Evolutionary conservation across 2,888 invertebrate genomes (phyloP).

Genomic region (Cremastinae sp.): DNA sequence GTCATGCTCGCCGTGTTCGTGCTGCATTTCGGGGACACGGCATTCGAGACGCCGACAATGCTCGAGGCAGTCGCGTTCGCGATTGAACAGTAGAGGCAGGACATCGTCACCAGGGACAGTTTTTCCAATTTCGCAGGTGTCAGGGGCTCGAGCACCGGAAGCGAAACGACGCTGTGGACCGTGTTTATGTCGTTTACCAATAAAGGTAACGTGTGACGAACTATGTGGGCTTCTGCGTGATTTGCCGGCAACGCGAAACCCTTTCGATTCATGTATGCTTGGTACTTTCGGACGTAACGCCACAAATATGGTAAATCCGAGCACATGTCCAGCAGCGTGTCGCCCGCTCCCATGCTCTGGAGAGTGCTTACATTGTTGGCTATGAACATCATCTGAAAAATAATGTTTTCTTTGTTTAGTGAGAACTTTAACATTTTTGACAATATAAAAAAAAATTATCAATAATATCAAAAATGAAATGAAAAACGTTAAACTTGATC

Average conservation of each 20-base stretch:
- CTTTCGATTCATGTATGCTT: conserved; percentile 85
- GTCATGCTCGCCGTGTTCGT: conserved; percentile 72
- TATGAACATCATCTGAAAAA: conserved; percentile 87
- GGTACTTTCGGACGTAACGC: conserved; percentile 84
- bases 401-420: too few relatives aligned
- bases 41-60: conserved; percentile 82
- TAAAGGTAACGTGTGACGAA: conserved; percentile 88
- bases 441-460: too few relatives aligned
- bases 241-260: conserved; percentile 85
- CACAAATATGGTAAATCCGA: conserved; percentile 87
- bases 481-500: too few relatives aligned
- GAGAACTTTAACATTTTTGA: too few relatives aligned
- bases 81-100: conserved; percentile 90
- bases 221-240: conserved; percentile 87
- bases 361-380: conserved; percentile 89
- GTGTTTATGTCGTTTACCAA: conserved; percentile 92
- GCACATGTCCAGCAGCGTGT: conserved; percentile 91
- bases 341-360: conserved; percentile 91
- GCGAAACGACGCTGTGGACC: conserved; percentile 90
- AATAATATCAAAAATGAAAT: too few relatives aligned
- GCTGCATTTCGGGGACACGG: conserved; percentile 83
- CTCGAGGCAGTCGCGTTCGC: conserved; percentile 86
- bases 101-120: conserved; percentile 90
- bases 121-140: conserved; percentile 91
- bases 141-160: conserved; percentile 94